Percentiles rank a stretch among this genome's conserved stretches.
phyloP scores from a whole-genome alignment of 1,140 invertebrate genomes.

The Neodiprion virginianus region DNA sequence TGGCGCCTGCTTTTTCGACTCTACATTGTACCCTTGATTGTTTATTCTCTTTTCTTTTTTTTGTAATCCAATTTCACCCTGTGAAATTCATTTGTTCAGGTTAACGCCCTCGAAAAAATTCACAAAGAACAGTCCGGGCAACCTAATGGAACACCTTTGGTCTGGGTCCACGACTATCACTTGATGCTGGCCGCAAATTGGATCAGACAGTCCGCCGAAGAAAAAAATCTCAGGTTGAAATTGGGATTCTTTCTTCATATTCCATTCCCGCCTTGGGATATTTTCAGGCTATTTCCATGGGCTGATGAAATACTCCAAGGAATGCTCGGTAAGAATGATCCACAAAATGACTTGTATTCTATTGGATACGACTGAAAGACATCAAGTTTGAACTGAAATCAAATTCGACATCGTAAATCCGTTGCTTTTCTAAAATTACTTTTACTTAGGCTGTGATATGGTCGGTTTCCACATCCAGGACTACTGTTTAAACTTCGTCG shows the following conservation, averaged over 20 bases:
- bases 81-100: conserved; percentile 31
- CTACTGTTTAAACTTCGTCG: conserved; percentile 91
- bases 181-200: conserved; percentile 89
- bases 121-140: conserved; percentile 67
- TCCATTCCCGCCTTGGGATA: conserved; percentile 92
- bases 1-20: too few relatives aligned
- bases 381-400: neutral
- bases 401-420: neutral
- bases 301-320: conserved; percentile 91
- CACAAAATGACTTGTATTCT: neutral
- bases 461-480: conserved; percentile 92
- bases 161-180: conserved; percentile 94
- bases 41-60: neutral
- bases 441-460: conserved; percentile 78
- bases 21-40: too few relatives aligned
- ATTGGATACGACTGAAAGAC: neutral
- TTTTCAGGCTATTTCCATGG: conserved; percentile 89
- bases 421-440: neutral
- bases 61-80: neutral
- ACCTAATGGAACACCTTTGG: conserved; percentile 69
- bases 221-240: conserved; percentile 78
- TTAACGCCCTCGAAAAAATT: conserved; percentile 69
- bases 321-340: conserved; percentile 70
- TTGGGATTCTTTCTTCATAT: conserved; percentile 92
- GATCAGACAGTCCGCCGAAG: conserved; percentile 82